Evolutionary conservation across 1,140 invertebrate genomes (phyloP).

Genomic region (Chymomyza costata): DNA sequence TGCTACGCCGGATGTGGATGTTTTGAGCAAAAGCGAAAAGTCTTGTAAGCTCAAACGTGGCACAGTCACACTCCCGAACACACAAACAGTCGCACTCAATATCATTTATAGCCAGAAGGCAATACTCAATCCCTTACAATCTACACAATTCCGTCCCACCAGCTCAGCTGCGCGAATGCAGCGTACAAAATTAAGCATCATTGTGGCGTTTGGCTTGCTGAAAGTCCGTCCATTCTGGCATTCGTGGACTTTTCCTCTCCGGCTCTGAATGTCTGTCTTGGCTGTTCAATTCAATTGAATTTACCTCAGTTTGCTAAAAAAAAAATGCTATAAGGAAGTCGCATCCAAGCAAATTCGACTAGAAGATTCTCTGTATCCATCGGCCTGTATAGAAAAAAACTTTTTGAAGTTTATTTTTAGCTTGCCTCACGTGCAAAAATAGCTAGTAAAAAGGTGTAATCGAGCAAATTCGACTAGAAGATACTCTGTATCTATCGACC

Average conservation of each 20-base stretch:
- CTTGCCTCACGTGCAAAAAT: no score
- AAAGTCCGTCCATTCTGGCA: slow-evolving; percentile 14
- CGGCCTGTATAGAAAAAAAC: no score
- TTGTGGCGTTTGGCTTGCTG: slow-evolving; percentile 38
- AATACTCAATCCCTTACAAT: not conserved
- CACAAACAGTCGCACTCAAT: slow-evolving; percentile 11
- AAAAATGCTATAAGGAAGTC: slow-evolving; percentile 17
- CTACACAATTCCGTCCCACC: not conserved
- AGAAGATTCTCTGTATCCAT: no score
- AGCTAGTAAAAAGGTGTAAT: no score
- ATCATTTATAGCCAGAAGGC: slow-evolving; percentile 40
- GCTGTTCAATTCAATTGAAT: slow-evolving; percentile 54
- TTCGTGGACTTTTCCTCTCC: slow-evolving; percentile 1
- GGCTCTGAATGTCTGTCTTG: no score
- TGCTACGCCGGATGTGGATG: slow-evolving; percentile 15
- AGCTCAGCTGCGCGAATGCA: slow-evolving; percentile 32
- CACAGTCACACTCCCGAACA: slow-evolving; percentile 12
- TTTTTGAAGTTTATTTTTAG: no score
- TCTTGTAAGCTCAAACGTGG: slow-evolving; percentile 52
- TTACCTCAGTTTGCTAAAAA: slow-evolving; percentile 56
- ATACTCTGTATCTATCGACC: no score
- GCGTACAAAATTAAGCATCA: slow-evolving; percentile 60
- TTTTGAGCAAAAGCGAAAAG: slow-evolving; percentile 60
- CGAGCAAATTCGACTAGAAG: no score
- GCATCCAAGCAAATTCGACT: slow-evolving; percentile 51